Base-by-base conservation (phyloP, 2,113 vertebrate species). In the Talpa occidentalis region DNA sequence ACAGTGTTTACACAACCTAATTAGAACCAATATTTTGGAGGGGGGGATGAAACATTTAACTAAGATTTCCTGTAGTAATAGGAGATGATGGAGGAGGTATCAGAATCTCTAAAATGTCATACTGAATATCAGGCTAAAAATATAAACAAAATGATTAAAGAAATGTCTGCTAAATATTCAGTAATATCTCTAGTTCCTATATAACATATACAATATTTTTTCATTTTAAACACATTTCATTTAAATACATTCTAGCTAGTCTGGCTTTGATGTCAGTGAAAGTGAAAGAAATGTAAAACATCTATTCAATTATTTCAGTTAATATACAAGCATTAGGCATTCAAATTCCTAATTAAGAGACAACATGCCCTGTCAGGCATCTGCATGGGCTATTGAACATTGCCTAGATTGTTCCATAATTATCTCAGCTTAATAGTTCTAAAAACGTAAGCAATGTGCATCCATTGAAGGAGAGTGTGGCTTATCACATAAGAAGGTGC, bases 331-430 rank as follows among this genome's bases (percentile, higher is more conserved):
- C 98, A 99, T 99, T 99, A 99, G 98, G 98, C 97, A 99, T 99
- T 99, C 98, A 98, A 95, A 99, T 98, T 99, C 98, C 98, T 99
- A 99, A 99, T 99, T 99, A 99, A 99, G 98, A 99, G 99, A 98
- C 98, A 99, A 98, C 98, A 99, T 98, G 98, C 98, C 96, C 98
- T 98, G 98, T 98, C 99, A 99, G 98, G 98, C 98, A 98, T 98
- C 98, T 98, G 98, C 98, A 99, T 97, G 99, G 99, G 98, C 98
- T 99, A 98, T 97, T 99, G 98, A 99, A 98, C 99, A 99, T 98
- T 98, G 98, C 97, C 97, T 95, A 98, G 98, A 98, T 98, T 98
- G 98, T 98, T 98, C 98, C 97, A 97, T 99, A 99, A 99, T 99
- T 99, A 98, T 98, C 97, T 97, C 79, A 95, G 97, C 98, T 98